These are phyloP conservation scores for Hartigia nigra DNA, from an alignment of 2,888 invertebrate species.

Conservation along the genomic window DNA sequence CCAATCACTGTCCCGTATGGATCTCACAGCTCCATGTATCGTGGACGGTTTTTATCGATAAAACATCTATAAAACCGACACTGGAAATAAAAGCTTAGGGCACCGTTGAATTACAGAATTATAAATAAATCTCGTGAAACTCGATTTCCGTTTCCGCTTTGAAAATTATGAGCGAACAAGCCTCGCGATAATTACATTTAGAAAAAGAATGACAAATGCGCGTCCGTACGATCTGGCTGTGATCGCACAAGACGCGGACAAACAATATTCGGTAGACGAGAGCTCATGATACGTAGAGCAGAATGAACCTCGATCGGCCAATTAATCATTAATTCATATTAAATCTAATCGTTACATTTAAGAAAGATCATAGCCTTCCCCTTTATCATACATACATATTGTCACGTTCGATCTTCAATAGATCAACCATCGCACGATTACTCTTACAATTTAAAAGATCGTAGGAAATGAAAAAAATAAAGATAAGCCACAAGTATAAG, in stretches of 20 bases:
- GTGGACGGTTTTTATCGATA: background rate
- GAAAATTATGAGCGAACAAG: background rate
- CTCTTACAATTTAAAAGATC: conserved; percentile 8
- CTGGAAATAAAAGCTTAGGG: background rate
- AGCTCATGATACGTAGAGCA: background rate
- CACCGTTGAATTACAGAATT: background rate
- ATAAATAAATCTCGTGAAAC: background rate
- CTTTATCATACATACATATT: background rate
- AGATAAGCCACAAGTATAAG: no score
- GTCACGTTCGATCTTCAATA: background rate
- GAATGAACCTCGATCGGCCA: background rate
- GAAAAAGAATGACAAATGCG: background rate
- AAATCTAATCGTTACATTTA: background rate
- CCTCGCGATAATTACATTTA: background rate
- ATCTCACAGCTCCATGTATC: background rate
- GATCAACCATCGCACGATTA: background rate
- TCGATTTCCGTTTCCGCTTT: background rate
- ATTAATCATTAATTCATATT: background rate
- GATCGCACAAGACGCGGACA: background rate
- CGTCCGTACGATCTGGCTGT: background rate
- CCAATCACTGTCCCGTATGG: background rate
- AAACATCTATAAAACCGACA: background rate
- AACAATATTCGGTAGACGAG: background rate
- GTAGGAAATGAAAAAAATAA: conserved; percentile 7
- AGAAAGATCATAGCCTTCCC: background rate